Percentiles rank a stretch among this genome's conserved stretches.
Conservation (phyloP, 2,797 vertebrate species). For the Dryobates pubescens region DNA sequence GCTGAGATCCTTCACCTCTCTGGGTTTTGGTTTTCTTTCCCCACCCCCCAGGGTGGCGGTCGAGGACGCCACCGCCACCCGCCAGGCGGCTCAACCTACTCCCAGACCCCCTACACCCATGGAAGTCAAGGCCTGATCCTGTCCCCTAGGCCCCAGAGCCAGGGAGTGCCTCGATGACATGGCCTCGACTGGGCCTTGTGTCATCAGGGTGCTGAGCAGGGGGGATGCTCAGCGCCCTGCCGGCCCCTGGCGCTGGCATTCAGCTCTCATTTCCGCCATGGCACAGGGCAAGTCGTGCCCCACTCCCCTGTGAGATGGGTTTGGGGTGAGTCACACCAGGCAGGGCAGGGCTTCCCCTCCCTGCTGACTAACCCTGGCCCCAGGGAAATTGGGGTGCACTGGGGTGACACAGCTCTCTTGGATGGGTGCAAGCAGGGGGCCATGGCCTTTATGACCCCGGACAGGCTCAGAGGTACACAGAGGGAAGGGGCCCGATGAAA, state of each 20-base stretch:
- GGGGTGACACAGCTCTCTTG: neutral
- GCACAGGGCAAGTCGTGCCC: rapidly evolving
- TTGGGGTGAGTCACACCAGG: constrained; percentile 39
- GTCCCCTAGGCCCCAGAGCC: neutral
- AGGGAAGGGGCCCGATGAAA: neutral
- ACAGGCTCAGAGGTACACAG: rapidly evolving
- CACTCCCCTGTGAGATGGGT: neutral
- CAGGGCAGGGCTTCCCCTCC: constrained; percentile 47
- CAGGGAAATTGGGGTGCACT: neutral
- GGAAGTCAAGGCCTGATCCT: neutral
- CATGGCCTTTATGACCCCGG: no score
- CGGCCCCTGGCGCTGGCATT: neutral
- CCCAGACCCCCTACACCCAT: rapidly evolving
- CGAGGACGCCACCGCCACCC: rapidly evolving
- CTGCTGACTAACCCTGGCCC: constrained; percentile 34
- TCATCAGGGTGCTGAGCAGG: neutral
- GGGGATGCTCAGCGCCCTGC: neutral
- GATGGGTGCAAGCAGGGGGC: neutral
- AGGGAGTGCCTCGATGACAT: neutral
- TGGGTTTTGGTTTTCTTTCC: neutral
- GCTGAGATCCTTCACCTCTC: no score
- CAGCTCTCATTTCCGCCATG: neutral
- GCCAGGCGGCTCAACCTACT: rapidly evolving
- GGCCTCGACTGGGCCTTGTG: neutral
- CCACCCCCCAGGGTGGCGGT: rapidly evolving